Base-by-base conservation (phyloP, 30 jellyfish, hydroid and myxozoan genomes). In the Aurelia coerulea region DNA sequence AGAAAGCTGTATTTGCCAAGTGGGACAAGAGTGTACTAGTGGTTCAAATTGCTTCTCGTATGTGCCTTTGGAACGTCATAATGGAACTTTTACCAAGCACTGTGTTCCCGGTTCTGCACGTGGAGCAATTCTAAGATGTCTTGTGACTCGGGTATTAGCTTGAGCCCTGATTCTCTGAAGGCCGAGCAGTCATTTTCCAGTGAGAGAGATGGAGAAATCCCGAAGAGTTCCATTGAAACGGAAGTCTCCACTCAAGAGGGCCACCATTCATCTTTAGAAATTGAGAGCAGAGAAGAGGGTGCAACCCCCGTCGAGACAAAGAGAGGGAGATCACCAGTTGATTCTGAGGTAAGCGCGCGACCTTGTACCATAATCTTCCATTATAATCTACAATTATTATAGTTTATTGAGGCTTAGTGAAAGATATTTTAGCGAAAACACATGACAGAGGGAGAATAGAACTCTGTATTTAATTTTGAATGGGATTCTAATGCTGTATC, bases 251-350 rank as follows among this genome's bases (percentile, higher is more conserved):
- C 29, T 13, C 52, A 46, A 10, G 74, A 53, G 62, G 74, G 60
- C 39, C 74, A 75, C 15, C 34, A 16, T 70, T 56, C 86, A 59
- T 52, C 34, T 17, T 31, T 56, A 33, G 74, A 52, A 75, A 49
- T 50, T 33, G 31, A 8, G 18, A 29, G 32, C 10, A 56, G 35
- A 11, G 33, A 42, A 17, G 60, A 75, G 29, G 49, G 42, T 32
- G 86, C 74, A 4, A 75, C 86, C 86, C 86, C 86, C 86, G 86
- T 75, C 86, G 74, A 23, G 17, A 34, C 18, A 10, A 71, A 75
- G 32, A 75, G 60, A 18, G 86, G 74, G 74, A 52, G 31, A 23
- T 23, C 74, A 13, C 74, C 62, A 10, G 16, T 50, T 5, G 69
- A 73, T 13, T 60, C 13, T 60, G 68, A 73, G 83, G 83, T 73